These are phyloP conservation scores for Caranx melampygus DNA, from an alignment of 2,113 vertebrate species.

Conservation along the genomic window DNA sequence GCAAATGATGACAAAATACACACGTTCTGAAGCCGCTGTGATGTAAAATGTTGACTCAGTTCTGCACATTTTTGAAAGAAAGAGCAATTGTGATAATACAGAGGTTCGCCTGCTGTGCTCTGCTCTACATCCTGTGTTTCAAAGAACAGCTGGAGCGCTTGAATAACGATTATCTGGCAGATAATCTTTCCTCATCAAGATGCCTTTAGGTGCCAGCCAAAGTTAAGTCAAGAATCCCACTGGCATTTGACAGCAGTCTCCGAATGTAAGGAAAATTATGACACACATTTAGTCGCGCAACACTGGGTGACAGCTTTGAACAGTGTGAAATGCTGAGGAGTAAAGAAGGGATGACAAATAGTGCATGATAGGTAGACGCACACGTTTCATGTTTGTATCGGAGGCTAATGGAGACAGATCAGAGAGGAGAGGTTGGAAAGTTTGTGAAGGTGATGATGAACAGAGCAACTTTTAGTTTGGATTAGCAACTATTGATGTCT, in stretches of 20 bases:
- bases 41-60: neutral
- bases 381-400: neutral
- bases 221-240: constrained; percentile 24
- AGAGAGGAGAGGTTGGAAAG: neutral
- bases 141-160: constrained; percentile 25
- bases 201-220: constrained; percentile 22
- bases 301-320: constrained; percentile 15
- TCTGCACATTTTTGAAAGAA: neutral
- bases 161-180: constrained; percentile 44
- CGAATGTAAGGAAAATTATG: constrained; percentile 27
- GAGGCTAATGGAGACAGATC: neutral
- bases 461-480: neutral
- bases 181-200: constrained; percentile 19
- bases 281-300: constrained; percentile 18
- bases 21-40: too few relatives aligned
- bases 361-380: too few relatives aligned
- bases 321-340: constrained; percentile 26
- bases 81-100: neutral
- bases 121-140: constrained; percentile 1
- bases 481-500: neutral
- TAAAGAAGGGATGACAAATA: neutral
- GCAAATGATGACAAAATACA: too few relatives aligned
- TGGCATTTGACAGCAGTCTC: constrained; percentile 32
- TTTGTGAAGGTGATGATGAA: neutral
- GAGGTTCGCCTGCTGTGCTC: neutral